These are phyloP conservation scores for Cephalopachus bancanus DNA, from an alignment of 2,797 vertebrate species.

Conservation along the genomic window DNA sequence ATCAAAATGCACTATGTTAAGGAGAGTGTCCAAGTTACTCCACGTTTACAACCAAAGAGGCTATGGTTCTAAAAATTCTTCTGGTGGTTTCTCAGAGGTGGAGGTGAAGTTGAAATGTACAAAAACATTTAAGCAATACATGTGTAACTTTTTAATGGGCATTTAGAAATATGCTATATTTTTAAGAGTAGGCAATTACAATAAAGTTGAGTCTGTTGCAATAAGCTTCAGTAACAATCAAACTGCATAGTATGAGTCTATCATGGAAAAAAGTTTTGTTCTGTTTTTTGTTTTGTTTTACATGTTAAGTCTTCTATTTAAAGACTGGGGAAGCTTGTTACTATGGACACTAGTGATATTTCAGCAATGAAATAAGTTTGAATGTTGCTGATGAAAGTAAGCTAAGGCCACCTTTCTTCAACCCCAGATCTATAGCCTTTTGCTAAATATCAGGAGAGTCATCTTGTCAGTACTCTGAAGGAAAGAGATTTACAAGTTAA, in stretches of 20 bases:
- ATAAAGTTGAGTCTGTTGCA: slow-evolving; percentile 62
- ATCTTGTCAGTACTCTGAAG: slow-evolving; percentile 63
- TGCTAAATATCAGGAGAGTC: slow-evolving; percentile 75
- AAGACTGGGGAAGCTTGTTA: slow-evolving; percentile 64
- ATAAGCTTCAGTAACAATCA: slow-evolving; percentile 62
- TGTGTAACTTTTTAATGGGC: slow-evolving; percentile 64
- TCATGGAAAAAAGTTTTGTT: slow-evolving; percentile 37
- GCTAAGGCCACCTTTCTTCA: slow-evolving; percentile 61
- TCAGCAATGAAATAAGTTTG: slow-evolving; percentile 66
- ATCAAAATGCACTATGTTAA: slow-evolving; percentile 66
- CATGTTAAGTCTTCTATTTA: background rate
- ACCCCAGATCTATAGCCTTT: slow-evolving; percentile 74
- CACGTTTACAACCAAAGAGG: slow-evolving; percentile 72
- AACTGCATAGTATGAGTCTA: background rate
- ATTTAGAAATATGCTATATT: slow-evolving; percentile 50
- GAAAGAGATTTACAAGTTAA: slow-evolving; percentile 65
- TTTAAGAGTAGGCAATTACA: slow-evolving; percentile 45
- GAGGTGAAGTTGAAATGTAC: slow-evolving; percentile 54
- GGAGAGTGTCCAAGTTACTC: slow-evolving; percentile 45
- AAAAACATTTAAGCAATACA: slow-evolving; percentile 68
- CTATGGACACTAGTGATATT: slow-evolving; percentile 59
- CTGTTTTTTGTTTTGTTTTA: background rate
- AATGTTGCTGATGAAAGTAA: slow-evolving; percentile 56
- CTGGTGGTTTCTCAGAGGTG: slow-evolving; percentile 25
- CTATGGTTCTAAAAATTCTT: slow-evolving; percentile 29